These are phyloP conservation scores for Mesembrinibis cayennensis DNA, from an alignment of 2,113 vertebrate species.

Conservation along the genomic window DNA sequence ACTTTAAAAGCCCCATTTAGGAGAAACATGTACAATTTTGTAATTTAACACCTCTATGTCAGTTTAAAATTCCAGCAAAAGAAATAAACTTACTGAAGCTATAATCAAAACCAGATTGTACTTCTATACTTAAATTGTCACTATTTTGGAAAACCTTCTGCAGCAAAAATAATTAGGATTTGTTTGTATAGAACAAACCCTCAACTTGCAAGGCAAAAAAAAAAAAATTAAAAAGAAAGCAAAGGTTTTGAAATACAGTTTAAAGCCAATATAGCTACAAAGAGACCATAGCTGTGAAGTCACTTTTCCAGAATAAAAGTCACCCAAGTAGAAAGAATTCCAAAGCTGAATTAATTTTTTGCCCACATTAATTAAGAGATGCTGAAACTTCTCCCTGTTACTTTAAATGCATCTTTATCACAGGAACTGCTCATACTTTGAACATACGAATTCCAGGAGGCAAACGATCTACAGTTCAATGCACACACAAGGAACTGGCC, in stretches of 20 bases:
- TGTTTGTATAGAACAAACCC: not conserved
- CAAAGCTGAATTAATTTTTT: not conserved
- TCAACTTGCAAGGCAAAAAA: not conserved
- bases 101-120: slow-evolving; percentile 36
- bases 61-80: slow-evolving; percentile 6
- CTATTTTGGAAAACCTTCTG: not conserved
- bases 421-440: not conserved
- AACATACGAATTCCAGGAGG: not conserved
- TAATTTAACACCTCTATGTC: not conserved
- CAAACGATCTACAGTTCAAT: not conserved
- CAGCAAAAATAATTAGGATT: slow-evolving; percentile 4
- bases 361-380: not conserved
- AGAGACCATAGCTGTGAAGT: not conserved
- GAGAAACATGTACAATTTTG: not conserved
- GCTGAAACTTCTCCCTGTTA: not conserved
- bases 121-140: not conserved
- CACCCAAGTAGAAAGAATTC: not conserved
- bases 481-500: not conserved
- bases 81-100: not conserved
- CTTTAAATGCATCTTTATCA: not conserved
- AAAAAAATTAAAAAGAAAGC: not conserved
- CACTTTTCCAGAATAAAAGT: not conserved
- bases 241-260: not conserved
- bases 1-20: not conserved
- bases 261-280: not conserved